Evolutionary conservation across 2,113 vertebrate genomes (phyloP), one percentile per base, ranked within the genome.

Genomic region (Pogonocichla stellata): DNA sequence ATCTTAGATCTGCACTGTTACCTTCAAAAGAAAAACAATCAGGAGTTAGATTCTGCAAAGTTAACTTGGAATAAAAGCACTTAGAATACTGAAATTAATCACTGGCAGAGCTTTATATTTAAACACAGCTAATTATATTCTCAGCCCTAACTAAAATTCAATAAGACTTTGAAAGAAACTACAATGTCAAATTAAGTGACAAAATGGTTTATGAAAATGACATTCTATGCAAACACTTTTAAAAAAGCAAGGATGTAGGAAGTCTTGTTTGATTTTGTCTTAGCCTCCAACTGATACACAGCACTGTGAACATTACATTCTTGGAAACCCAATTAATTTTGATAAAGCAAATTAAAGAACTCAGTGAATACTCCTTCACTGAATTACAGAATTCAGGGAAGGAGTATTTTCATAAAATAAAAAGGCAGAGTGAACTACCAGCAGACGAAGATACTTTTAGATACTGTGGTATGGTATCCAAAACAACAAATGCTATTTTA

Each of bases 1-100:
- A 97, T 93, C 99, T 98, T 43, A 99, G 98, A 96, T 99, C 99
- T 80, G 99, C 99, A 85, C 99, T 99, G 97, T 99, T 99, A 84
- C 99, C 99, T 99, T 97, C 36, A 97, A 97, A 95, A 40, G 80
- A 93, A 92, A 96, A 84, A 87, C 33, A 82, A 71, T 42, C 85
- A 92, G 91, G 89, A 58, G 70, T 96, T 83, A 95, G 51, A 71
- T n/a, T 45, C 71, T 34, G 80, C 19, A 12, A 82, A 71, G 43
- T 67, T 73, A 90, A 85, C 66, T 51, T 64, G 88, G 51, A 96
- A 82, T 33, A 82, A 34, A 23, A 70, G 47, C 57, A 84, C 25
- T 84, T 7, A 90, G 23, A 85, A 92, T 60, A 64, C 24, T 45
- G n/a, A 81, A 87, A 79, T 45, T 13, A 91, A 75, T 53, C 45